phyloP scores from a whole-genome alignment of 2,888 invertebrate genomes.

The Ernsta delagoae region DNA sequence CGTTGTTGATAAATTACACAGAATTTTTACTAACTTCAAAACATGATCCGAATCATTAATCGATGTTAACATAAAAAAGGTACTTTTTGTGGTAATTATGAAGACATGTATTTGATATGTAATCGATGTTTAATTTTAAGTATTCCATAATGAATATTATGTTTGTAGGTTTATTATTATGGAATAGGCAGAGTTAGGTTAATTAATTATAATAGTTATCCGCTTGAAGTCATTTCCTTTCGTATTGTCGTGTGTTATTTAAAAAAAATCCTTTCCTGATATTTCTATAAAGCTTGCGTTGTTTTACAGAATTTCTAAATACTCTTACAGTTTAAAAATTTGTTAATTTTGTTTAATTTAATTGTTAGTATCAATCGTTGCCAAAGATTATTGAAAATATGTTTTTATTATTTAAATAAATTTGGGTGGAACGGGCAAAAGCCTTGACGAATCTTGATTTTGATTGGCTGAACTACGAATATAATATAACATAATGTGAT shows the following conservation, averaged over 20 bases:
- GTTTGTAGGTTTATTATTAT: conserved; percentile 25
- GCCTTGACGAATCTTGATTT: too few relatives aligned
- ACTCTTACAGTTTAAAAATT: too few relatives aligned
- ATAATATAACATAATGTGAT: too few relatives aligned
- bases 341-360: too few relatives aligned
- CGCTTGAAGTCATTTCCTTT: conserved; percentile 6
- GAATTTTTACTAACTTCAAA: not conserved
- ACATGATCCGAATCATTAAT: conserved; percentile 4
- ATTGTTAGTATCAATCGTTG: too few relatives aligned
- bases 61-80: conserved; percentile 11
- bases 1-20: not conserved
- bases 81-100: conserved; percentile 47
- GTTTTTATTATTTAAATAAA: too few relatives aligned
- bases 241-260: not conserved
- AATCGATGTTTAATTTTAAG: conserved; percentile 55
- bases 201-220: not conserved
- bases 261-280: too few relatives aligned
- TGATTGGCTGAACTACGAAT: too few relatives aligned
- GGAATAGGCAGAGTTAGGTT: conserved; percentile 20
- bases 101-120: conserved; percentile 60
- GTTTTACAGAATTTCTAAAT: too few relatives aligned
- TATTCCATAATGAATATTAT: conserved; percentile 56
- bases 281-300: too few relatives aligned
- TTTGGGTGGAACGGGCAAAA: too few relatives aligned
- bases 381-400: too few relatives aligned